A percentile compares a stretch with the other conserved stretches of the same genome.
Conservation (phyloP, 37 sponge, comb jelly and placozoan species). For the Cliona cf. orientalis region DNA sequence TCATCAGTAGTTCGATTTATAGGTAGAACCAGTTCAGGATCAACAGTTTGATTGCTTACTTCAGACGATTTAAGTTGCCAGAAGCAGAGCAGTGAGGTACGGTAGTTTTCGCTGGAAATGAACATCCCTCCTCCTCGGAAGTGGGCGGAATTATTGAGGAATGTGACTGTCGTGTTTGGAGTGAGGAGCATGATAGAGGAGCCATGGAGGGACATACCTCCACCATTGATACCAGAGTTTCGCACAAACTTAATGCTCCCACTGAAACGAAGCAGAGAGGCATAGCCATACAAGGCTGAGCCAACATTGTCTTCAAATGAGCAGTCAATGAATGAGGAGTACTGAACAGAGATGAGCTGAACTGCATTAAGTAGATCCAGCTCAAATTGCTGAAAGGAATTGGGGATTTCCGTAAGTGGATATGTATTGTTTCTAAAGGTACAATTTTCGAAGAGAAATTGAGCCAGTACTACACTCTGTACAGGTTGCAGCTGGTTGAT, state of each 20-base stretch:
- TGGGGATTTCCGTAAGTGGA: not conserved
- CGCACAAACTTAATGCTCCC: not conserved
- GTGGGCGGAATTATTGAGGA: not conserved
- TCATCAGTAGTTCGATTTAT: not conserved
- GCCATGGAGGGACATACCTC: not conserved
- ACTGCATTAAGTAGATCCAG: not conserved
- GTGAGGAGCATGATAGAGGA: not conserved
- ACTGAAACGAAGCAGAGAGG: not conserved
- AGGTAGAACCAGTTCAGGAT: too few species aligned
- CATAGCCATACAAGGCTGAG: not conserved
- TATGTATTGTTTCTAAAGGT: not conserved
- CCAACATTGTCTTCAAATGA: not conserved
- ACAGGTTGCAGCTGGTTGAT: not conserved
- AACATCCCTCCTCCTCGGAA: conserved; percentile 3
- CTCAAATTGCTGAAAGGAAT: not conserved
- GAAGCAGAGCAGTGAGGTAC: not conserved
- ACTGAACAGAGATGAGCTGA: not conserved
- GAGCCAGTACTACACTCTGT: not conserved
- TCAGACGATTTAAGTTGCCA: not conserved
- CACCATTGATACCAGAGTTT: not conserved
- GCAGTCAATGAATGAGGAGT: not conserved
- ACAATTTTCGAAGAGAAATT: not conserved
- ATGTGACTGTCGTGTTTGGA: not conserved
- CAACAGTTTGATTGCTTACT: too few species aligned
- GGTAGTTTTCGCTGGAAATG: not conserved